Base-by-base conservation (phyloP, 1,140 invertebrate species). In the Sminthurinus signatus region DNA sequence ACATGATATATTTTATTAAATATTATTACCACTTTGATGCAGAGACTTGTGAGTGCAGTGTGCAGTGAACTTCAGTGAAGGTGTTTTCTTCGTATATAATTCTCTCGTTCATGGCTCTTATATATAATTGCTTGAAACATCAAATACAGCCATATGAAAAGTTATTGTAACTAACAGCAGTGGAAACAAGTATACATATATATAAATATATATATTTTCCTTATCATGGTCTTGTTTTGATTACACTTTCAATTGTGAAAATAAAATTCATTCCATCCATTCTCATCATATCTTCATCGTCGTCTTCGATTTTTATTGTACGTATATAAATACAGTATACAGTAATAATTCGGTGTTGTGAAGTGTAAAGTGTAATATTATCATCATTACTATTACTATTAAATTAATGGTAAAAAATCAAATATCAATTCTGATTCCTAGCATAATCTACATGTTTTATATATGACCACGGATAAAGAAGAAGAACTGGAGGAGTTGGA, bases 261-360 rank as follows among this genome's bases (percentile, higher is more conserved):
- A 12, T 42, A 42, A 12, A 42, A 48, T 10, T 21, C 46, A 48
- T 21, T 48, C 46, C 46, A 48, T 48, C 46, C 46, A 48, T 5
- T 48, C 46, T 14, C 10, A 48, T 23, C 46, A 48, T 48, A 48
- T 48, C 46, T 48, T 48, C n/a, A n/a, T 48, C 17, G 19, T 21
- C 17, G 17, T 48, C 17, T 19, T 48, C 5, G 23, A 10, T 14
- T 21, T 14, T 8, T 14, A 48, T 48, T 14, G 10, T 8, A 48
- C 5, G 19, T 8, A 19, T 8, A 14, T n/a, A n/a, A n/a, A n/a
- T n/a, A n/a, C n/a, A n/a, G n/a, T n/a, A n/a, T n/a, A n/a, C n/a
- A n/a, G n/a, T n/a, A n/a, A n/a, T n/a, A n/a, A n/a, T n/a, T n/a
- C n/a, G n/a, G n/a, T n/a, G n/a, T n/a, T 8, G 19, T 8, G 5